Conservation (phyloP, 92 coral and sea anemone species). For the Epizoanthus stellaris region DNA sequence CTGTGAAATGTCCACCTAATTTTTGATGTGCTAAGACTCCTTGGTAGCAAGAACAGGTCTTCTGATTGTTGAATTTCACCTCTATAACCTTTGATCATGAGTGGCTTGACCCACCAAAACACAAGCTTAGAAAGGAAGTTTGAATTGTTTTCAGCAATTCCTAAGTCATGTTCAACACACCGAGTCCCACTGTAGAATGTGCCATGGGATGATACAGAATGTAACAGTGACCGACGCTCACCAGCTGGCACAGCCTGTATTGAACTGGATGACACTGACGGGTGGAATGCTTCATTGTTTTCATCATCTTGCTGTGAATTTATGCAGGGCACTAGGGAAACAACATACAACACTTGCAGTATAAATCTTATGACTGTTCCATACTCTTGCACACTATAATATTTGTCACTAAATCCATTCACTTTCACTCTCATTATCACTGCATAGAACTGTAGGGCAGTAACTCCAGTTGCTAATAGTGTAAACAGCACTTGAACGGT, state of each 20-base stretch:
- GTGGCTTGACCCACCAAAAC: slow-evolving; percentile 91
- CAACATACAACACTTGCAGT: slow-evolving; percentile 60
- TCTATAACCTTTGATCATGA: slow-evolving; percentile 83
- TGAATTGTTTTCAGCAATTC: slow-evolving; percentile 82
- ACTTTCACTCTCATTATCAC: slow-evolving; percentile 40
- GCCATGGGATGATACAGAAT: slow-evolving; percentile 66
- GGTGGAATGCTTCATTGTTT: slow-evolving; percentile 9
- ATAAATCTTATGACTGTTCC: slow-evolving; percentile 69
- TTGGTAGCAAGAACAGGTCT: slow-evolving; percentile 85
- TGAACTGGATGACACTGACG: slow-evolving; percentile 11
- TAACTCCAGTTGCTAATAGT: slow-evolving; percentile 52
- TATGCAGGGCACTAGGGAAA: slow-evolving; percentile 56
- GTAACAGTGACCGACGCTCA: slow-evolving; percentile 71
- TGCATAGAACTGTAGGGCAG: slow-evolving; percentile 67
- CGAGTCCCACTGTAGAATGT: slow-evolving; percentile 88
- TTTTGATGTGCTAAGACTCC: slow-evolving; percentile 72
- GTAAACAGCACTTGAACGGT: slow-evolving; percentile 48
- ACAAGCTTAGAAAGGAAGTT: slow-evolving; percentile 78
- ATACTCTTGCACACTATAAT: slow-evolving; percentile 63
- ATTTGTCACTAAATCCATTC: slow-evolving; percentile 25
- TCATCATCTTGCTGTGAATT: not conserved
- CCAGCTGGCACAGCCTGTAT: not conserved
- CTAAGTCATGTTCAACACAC: slow-evolving; percentile 74
- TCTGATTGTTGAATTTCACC: slow-evolving; percentile 72
- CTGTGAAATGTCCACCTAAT: slow-evolving; percentile 67